Evolutionary conservation across 2,113 vertebrate species (phyloP).

Genomic region (Cisticola juncidis): DNA sequence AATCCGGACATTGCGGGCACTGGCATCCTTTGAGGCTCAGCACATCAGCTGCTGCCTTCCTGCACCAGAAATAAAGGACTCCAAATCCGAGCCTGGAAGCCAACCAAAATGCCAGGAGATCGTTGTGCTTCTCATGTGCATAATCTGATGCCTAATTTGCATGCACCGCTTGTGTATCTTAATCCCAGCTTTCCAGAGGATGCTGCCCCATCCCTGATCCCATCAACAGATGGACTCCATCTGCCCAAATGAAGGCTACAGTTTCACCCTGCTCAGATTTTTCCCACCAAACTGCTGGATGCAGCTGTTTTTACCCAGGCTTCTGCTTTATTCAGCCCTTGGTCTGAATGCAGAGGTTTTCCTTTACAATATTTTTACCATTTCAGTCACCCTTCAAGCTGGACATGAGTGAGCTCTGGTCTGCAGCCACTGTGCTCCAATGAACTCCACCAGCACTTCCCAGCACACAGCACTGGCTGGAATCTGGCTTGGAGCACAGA

Average conservation of each 20-base stretch:
- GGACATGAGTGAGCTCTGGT: background rate
- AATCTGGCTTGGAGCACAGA: background rate
- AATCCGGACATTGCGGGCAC: background rate
- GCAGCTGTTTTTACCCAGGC: background rate
- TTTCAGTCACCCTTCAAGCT: background rate
- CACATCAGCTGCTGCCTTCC: constrained; percentile 49
- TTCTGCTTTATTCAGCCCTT: background rate
- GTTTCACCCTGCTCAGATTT: background rate
- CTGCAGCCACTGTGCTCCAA: background rate
- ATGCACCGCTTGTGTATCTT: background rate
- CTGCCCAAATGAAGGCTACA: constrained; percentile 13
- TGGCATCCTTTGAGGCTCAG: constrained; percentile 7
- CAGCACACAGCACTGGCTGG: background rate
- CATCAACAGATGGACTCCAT: constrained; percentile 37
- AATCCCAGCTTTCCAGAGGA: constrained; percentile 57
- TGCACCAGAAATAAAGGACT: constrained; percentile 24
- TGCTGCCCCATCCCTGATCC: background rate
- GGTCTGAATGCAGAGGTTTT: background rate
- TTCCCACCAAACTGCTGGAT: constrained; percentile 10
- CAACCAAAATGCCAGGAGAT: constrained; percentile 37
- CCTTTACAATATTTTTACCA: background rate
- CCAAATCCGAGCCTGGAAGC: constrained; percentile 28
- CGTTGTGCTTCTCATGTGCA: background rate
- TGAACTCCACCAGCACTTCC: background rate
- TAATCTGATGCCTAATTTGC: constrained; percentile 55